Percentiles rank a stretch among this genome's conserved stretches.
These are phyloP conservation scores for Drosophila dunni DNA, from an alignment of 1,140 invertebrate genomes.

Conservation along the genomic window DNA sequence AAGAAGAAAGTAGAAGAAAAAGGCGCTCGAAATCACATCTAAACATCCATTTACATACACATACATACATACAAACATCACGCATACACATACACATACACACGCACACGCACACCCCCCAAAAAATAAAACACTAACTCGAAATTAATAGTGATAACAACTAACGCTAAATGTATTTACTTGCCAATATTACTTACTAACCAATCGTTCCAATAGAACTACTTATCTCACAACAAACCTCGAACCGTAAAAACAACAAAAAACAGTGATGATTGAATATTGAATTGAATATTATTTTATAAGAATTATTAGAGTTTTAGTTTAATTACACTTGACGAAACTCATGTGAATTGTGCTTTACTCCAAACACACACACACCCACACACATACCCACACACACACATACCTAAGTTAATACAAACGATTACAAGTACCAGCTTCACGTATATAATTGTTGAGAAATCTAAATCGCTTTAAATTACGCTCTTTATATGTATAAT, in stretches of 20 bases:
- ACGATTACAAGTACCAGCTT: constrained; percentile 44
- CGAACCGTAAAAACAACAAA: neutral
- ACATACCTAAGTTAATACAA: neutral
- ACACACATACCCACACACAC: neutral
- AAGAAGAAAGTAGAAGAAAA: constrained; percentile 23
- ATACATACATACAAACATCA: constrained; percentile 48
- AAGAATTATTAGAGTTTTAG: constrained; percentile 23
- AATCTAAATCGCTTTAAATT: constrained; percentile 68
- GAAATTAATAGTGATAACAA: constrained; percentile 33
- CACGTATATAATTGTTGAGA: constrained; percentile 59
- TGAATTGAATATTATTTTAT: constrained; percentile 14
- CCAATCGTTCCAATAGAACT: constrained; percentile 15
- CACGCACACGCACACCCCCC: constrained; percentile 20
- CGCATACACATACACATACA: constrained; percentile 29
- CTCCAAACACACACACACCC: constrained; percentile 1
- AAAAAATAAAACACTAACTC: constrained; percentile 40
- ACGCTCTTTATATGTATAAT: constrained; percentile 54
- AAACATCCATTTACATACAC: constrained; percentile 33
- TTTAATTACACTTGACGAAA: constrained; percentile 5
- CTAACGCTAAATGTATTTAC: constrained; percentile 70
- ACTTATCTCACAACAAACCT: neutral
- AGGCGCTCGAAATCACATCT: constrained; percentile 34
- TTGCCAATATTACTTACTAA: constrained; percentile 60
- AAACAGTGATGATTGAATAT: constrained; percentile 4
- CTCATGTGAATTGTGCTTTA: constrained; percentile 27